Conservation (phyloP, 2,888 invertebrate species). For the Dexiosoma caninum region DNA sequence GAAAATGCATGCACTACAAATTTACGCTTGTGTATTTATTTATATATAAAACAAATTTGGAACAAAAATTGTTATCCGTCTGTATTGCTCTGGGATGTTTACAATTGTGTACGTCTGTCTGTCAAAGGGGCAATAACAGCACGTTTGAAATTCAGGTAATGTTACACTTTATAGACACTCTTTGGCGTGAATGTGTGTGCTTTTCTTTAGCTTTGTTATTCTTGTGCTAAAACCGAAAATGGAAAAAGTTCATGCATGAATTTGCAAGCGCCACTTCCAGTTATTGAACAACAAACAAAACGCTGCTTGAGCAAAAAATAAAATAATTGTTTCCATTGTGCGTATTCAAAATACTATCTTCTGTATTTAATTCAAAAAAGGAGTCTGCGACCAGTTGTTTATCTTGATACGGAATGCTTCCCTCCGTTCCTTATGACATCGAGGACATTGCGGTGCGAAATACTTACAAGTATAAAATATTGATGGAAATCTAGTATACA, state of each 20-base stretch:
- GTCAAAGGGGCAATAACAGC: conserved; percentile 54
- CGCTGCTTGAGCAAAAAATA: neutral
- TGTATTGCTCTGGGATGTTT: conserved; percentile 37
- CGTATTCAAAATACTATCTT: conserved; percentile 41
- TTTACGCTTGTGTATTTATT: neutral
- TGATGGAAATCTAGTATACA: no score
- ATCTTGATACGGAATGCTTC: neutral
- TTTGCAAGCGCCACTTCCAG: conserved; percentile 54
- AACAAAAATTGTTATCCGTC: conserved; percentile 33
- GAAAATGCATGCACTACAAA: conserved; percentile 28
- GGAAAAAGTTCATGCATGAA: conserved; percentile 44
- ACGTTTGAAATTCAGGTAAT: conserved; percentile 64
- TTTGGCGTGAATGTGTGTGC: conserved; percentile 27
- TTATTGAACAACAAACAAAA: neutral
- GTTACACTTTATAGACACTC: conserved; percentile 51
- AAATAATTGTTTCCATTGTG: neutral
- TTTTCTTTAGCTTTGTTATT: conserved; percentile 13
- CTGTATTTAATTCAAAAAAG: conserved; percentile 36
- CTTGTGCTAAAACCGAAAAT: conserved; percentile 60
- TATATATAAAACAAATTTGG: conserved; percentile 52
- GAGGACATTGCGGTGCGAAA: no score
- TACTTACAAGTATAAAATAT: no score
- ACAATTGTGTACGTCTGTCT: neutral
- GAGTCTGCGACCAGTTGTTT: conserved; percentile 49
- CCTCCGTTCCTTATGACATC: neutral